Evolutionary conservation across 2,888 invertebrate species (phyloP), one percentile per base, ranked within the genome.

Genomic region (Barypeithes pellucidus): DNA sequence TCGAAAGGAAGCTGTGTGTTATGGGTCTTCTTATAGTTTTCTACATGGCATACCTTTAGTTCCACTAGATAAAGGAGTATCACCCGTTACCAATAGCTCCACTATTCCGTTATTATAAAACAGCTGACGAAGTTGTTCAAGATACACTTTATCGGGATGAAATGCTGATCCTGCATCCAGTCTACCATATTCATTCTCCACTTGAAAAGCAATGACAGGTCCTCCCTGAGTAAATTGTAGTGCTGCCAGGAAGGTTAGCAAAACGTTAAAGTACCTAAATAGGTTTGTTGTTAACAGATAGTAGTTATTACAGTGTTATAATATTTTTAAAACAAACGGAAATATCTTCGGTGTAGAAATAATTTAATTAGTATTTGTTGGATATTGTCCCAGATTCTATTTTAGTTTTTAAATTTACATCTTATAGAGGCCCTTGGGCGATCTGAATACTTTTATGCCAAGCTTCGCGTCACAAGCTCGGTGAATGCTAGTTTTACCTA

Each of bases 141-240:
- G 79, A 79, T 89, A 89, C 14, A 41, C 50, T 60, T 70, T 70
- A 75, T 87, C 87, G 66, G 50, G 78, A 69, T 47, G 74, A 43
- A 89, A 72, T 72, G 43, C 75, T 65, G 50, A 74, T 61, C 47
- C 75, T 67, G 75, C 61, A 57, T 76, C 73, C 5, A 81, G 79
- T 80, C 95, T 95, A 11, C 78, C 77, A 61, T 77, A 77, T 60
- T 77, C 78, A 57, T 81, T 99, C 87, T 98, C 98, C 22, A 95
- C 90, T 80, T 96, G 96, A 50, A 96, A 91, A 88, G 94, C 91
- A 72, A 96, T 94, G 33, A 96, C 91, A 0, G 95, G 94, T 0
- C 96, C 96, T 0, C 95, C 95, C 80, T 94, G 94, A 41, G 88
- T 89, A 79, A 91, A 89, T 14, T 91, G 86, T 11, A 87, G 84